phyloP scores from a whole-genome alignment of 2,113 vertebrate genomes.

The Labeo catla region DNA sequence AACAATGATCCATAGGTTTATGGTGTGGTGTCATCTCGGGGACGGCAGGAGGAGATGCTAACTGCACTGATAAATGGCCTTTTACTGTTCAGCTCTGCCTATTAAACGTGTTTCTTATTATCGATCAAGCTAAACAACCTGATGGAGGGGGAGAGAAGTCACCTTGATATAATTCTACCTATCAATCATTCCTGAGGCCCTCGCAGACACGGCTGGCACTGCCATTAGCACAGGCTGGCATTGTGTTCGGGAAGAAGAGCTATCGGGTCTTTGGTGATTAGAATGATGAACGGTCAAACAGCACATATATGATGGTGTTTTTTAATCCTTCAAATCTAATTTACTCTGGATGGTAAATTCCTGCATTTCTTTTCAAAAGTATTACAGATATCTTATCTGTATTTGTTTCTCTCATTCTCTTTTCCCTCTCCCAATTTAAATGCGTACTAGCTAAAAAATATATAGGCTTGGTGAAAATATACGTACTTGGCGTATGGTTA shows the following conservation, averaged over 20 bases:
- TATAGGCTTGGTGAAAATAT: not conserved
- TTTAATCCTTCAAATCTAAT: not conserved
- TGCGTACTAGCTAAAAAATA: not conserved
- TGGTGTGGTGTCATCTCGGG: constrained; percentile 22
- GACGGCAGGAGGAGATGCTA: constrained; percentile 62
- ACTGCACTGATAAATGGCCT: constrained; percentile 69
- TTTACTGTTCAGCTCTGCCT: constrained; percentile 60
- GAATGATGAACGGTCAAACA: constrained; percentile 67
- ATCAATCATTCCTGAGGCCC: constrained; percentile 74
- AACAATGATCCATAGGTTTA: not conserved
- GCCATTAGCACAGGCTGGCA: constrained; percentile 75
- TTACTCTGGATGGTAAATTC: not conserved
- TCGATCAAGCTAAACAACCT: constrained; percentile 78
- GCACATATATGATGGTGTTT: not conserved
- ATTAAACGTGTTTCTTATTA: constrained; percentile 72
- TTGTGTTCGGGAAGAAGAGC: constrained; percentile 70
- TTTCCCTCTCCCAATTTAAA: not conserved
- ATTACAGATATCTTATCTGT: not conserved
- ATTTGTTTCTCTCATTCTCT: not conserved
- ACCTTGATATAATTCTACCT: constrained; percentile 79
- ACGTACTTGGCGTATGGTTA: constrained; percentile 50
- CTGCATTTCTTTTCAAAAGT: not conserved
- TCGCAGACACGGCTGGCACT: constrained; percentile 75
- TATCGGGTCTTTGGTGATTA: constrained; percentile 72
- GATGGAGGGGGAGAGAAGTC: constrained; percentile 77